Conservation (phyloP, 2,797 vertebrate species). For the Chaunax sp. region DNA sequence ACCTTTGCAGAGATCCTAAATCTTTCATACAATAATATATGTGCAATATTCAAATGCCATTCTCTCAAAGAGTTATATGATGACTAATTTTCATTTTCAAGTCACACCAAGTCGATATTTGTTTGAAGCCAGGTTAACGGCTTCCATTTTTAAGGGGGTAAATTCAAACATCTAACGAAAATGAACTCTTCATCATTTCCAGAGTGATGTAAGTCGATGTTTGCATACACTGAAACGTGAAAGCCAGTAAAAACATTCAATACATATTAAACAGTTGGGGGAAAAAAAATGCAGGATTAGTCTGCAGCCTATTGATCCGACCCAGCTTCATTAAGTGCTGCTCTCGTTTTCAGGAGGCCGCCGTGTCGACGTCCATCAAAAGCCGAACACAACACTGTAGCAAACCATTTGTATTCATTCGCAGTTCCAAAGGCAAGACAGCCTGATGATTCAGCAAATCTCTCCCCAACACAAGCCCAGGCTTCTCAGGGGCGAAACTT, state of each 20-base stretch:
- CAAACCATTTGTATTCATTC: conserved; percentile 73
- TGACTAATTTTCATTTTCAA: background rate
- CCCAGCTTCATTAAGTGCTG: conserved; percentile 38
- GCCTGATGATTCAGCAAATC: conserved; percentile 79
- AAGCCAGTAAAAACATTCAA: conserved; percentile 17
- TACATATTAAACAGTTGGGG: conserved; percentile 8
- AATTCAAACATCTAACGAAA: conserved; percentile 1
- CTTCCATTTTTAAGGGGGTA: background rate
- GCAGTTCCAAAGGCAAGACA: conserved; percentile 62
- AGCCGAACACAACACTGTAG: conserved; percentile 37
- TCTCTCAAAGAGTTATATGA: background rate
- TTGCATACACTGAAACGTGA: conserved; percentile 31
- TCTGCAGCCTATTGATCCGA: conserved; percentile 22
- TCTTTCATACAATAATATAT: no score
- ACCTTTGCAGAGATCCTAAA: background rate
- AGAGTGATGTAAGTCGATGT: conserved; percentile 6
- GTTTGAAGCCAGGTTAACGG: background rate
- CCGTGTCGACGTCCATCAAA: conserved; percentile 63
- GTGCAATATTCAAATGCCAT: no score
- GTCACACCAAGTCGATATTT: background rate
- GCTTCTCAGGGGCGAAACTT: conserved; percentile 25
- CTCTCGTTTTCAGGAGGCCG: conserved; percentile 33
- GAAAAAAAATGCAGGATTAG: conserved; percentile 18
- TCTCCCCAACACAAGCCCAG: conserved; percentile 54
- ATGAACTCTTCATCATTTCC: background rate